Percentiles rank a stretch among this genome's conserved stretches.
Conservation (phyloP, 2,113 vertebrate genomes). For the Bettongia penicillata region DNA sequence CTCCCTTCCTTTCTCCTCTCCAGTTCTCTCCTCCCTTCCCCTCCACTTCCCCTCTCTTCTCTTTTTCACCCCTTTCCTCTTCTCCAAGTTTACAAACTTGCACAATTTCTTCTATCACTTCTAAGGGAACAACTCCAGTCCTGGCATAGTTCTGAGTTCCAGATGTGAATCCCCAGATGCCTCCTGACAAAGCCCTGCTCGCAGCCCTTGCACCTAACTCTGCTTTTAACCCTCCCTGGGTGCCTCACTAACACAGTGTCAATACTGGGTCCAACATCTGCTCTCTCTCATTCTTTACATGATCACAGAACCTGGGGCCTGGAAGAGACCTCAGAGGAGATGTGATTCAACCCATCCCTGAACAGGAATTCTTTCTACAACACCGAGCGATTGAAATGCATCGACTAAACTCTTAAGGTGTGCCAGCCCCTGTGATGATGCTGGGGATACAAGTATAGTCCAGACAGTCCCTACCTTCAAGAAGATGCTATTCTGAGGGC, state of each 20-base stretch:
- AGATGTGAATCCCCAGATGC: not conserved
- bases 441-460: not conserved
- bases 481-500: not conserved
- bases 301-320: not conserved
- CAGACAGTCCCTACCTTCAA: not conserved
- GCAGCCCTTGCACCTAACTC: not conserved
- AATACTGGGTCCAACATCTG: not conserved
- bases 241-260: not conserved
- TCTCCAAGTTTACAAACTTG: not conserved
- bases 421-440: not conserved
- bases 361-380: not conserved
- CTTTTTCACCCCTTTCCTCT: not conserved
- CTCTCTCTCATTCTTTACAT: not conserved
- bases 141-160: not conserved
- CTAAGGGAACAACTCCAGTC: not conserved
- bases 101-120: accelerated
- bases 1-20: not conserved
- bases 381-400: not conserved
- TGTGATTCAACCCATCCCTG: not conserved
- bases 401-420: not conserved
- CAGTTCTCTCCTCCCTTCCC: not conserved
- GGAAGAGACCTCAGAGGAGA: not conserved
- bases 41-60: not conserved
- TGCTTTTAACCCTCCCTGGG: not conserved
- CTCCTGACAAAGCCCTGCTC: not conserved